These are phyloP conservation scores for Polyommatus iphigenia DNA, from an alignment of 2,888 invertebrate genomes.

Conservation along the genomic window DNA sequence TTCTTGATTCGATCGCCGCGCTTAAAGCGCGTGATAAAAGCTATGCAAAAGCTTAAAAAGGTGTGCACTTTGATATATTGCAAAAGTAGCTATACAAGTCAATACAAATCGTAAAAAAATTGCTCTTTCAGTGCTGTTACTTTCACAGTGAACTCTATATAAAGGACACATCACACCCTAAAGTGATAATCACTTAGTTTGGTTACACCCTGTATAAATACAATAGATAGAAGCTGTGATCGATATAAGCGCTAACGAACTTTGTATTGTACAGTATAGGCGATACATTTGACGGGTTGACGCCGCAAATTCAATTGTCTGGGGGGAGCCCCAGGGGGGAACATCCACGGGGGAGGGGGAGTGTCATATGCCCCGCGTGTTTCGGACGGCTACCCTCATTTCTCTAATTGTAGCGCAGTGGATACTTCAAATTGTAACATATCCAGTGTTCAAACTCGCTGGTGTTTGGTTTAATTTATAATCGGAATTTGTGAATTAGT, in stretches of 20 bases:
- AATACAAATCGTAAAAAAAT: too few species aligned
- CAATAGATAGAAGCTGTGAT: neutral
- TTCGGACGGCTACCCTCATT: constrained; percentile 41
- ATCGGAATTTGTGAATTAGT: constrained; percentile 9
- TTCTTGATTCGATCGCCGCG: too few species aligned
- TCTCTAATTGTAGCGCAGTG: constrained; percentile 40
- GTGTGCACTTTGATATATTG: too few species aligned
- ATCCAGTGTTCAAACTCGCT: constrained; percentile 21
- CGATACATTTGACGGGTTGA: constrained; percentile 37
- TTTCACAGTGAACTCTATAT: too few species aligned
- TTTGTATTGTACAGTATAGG: constrained; percentile 32
- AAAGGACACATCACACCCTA: too few species aligned
- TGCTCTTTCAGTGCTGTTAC: too few species aligned
- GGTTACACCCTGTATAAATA: too few species aligned
- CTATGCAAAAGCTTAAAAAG: too few species aligned
- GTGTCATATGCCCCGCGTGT: constrained; percentile 38
- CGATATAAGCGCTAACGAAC: constrained; percentile 23
- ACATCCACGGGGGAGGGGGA: constrained; percentile 37
- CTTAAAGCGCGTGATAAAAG: too few species aligned
- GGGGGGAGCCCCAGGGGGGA: constrained; percentile 32
- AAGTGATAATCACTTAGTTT: too few species aligned
- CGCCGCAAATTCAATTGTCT: constrained; percentile 42
- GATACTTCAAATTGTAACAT: constrained; percentile 38
- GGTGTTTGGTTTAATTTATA: constrained; percentile 21
- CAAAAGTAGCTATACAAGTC: too few species aligned